Conservation (phyloP, 2,797 vertebrate species). For the Chelon auratus region DNA sequence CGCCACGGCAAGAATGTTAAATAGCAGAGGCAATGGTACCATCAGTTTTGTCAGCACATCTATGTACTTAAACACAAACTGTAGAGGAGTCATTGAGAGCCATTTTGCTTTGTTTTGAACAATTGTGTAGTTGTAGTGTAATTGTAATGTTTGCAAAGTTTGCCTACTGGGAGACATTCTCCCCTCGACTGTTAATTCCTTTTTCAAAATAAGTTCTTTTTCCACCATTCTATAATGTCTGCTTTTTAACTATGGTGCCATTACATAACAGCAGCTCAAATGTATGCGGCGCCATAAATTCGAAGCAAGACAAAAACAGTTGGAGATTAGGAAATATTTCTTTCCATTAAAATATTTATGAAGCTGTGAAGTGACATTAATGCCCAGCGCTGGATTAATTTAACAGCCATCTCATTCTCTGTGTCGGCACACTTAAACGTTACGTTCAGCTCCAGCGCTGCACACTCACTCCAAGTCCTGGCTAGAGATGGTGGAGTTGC, state of each 20-base stretch:
- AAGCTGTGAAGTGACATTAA: constrained; percentile 52
- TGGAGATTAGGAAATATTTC: constrained; percentile 53
- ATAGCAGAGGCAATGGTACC: constrained; percentile 11
- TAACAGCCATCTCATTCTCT: constrained; percentile 34
- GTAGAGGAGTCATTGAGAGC: not conserved
- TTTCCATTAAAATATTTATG: constrained; percentile 65
- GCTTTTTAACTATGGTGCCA: constrained; percentile 1
- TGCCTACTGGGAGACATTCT: not conserved
- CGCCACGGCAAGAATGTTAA: not conserved
- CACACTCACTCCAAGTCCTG: constrained; percentile 77
- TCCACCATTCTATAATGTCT: not conserved
- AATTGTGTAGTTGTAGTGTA: not conserved
- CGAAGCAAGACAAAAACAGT: constrained; percentile 44
- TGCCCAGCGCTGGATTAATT: constrained; percentile 45
- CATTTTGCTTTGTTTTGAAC: not conserved
- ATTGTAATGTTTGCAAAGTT: constrained; percentile 22
- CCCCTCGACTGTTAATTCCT: constrained; percentile 18
- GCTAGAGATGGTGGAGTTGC: constrained; percentile 82
- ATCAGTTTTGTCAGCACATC: constrained; percentile 19
- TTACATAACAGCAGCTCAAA: constrained; percentile 40
- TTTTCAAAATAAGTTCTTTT: not conserved
- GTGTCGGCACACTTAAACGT: constrained; percentile 33
- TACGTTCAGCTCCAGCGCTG: constrained; percentile 35
- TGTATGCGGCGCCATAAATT: constrained; percentile 22
- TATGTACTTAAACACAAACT: constrained; percentile 17